A percentile compares a stretch with the other conserved stretches of the same genome.
Conservation (phyloP, 2,113 vertebrate genomes). For the Heterocephalus glaber region DNA sequence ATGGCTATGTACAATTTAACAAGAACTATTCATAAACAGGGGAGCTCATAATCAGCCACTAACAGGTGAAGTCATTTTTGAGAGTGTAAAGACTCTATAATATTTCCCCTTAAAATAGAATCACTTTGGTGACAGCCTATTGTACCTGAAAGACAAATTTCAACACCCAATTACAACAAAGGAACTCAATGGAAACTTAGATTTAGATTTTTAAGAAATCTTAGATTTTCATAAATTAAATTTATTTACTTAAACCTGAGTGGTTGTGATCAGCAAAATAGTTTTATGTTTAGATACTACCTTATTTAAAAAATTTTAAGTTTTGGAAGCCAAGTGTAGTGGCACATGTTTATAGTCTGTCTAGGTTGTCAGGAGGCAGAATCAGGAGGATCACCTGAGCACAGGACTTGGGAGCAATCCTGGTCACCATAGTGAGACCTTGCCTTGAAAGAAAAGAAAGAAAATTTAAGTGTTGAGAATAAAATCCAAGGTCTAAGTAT, state of each 20-base stretch:
- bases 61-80: not conserved
- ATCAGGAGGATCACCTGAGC: not conserved
- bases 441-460: not conserved
- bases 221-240: not conserved
- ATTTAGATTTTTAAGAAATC: not conserved
- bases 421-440: not conserved
- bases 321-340: not conserved
- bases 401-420: not conserved
- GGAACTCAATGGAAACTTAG: not conserved
- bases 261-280: not conserved
- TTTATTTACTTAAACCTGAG: not conserved
- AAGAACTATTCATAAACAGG: not conserved
- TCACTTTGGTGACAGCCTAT: not conserved
- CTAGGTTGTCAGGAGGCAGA: not conserved
- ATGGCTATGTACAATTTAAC: not conserved
- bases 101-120: not conserved
- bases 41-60: not conserved
- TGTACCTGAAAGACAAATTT: not conserved
- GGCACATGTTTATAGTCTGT: not conserved
- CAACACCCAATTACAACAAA: not conserved
- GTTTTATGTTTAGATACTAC: not conserved
- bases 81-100: not conserved
- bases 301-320: not conserved
- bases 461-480: not conserved
- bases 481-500: not conserved